A percentile compares a stretch with the other conserved stretches of the same genome.
These are phyloP conservation scores for Halcyon malimbica DNA, from an alignment of 2,113 vertebrate species.

Conservation along the genomic window DNA sequence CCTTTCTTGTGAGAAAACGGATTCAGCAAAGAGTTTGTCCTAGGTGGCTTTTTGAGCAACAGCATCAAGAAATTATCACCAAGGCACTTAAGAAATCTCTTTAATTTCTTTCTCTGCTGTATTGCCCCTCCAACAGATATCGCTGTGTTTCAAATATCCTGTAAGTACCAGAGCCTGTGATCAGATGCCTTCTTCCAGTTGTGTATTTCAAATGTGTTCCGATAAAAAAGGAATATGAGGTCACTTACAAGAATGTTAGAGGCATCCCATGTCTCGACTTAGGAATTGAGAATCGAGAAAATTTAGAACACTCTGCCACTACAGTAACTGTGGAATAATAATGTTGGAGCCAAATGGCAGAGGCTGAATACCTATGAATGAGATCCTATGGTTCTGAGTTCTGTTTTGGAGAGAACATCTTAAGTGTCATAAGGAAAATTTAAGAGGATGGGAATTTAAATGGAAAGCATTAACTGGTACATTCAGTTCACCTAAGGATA, in stretches of 20 bases:
- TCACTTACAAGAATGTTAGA: background rate
- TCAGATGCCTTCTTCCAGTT: background rate
- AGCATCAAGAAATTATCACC: background rate
- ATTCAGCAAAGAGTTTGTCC: background rate
- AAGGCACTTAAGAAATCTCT: background rate
- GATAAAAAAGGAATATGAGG: background rate
- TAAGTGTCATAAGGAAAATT: background rate
- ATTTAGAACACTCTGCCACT: background rate
- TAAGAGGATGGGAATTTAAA: background rate
- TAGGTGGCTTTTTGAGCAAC: background rate
- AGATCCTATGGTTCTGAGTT: background rate
- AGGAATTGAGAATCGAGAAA: background rate
- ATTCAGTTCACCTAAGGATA: background rate
- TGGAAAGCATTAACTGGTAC: background rate
- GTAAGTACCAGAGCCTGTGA: background rate
- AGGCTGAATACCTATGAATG: background rate
- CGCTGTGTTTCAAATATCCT: background rate
- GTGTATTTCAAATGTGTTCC: background rate
- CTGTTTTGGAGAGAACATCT: background rate
- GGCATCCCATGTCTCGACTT: rapidly evolving
- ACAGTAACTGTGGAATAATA: background rate
- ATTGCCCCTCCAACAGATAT: background rate
- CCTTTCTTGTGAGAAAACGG: background rate
- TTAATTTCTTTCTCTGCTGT: background rate
- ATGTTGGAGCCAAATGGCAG: background rate